A percentile compares a stretch with the other conserved stretches of the same genome.
Evolutionary conservation across 2,888 invertebrate genomes (phyloP).

Genomic region (Pteria penguin): DNA sequence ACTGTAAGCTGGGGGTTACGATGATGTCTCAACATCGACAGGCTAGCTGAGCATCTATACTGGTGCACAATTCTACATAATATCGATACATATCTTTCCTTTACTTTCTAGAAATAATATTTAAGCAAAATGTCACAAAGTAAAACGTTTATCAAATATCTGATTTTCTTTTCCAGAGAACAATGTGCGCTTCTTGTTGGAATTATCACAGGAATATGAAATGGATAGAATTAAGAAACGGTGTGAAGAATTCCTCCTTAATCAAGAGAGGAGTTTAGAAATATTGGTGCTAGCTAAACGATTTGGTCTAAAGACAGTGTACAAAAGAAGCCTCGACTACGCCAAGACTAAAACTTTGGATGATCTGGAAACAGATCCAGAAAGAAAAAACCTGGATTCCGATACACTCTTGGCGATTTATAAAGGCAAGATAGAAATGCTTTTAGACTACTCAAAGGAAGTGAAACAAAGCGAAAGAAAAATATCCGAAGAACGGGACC

Average conservation of each 20-base stretch:
- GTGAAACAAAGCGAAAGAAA: constrained; percentile 54
- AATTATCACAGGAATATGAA: constrained; percentile 80
- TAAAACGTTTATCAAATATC: too few species aligned
- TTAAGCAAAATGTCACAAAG: too few species aligned
- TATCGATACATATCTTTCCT: too few species aligned
- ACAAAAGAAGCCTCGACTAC: constrained; percentile 65
- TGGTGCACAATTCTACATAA: too few species aligned
- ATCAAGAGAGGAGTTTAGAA: constrained; percentile 67
- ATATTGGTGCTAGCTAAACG: constrained; percentile 69
- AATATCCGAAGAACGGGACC: constrained; percentile 46
- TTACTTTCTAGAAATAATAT: too few species aligned
- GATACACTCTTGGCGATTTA: constrained; percentile 68
- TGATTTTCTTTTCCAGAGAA: constrained; percentile 72
- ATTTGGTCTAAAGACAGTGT: constrained; percentile 61
- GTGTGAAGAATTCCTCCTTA: constrained; percentile 79
- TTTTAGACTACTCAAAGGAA: constrained; percentile 58
- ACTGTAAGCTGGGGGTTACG: too few species aligned
- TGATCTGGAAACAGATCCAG: constrained; percentile 68
- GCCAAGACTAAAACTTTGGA: constrained; percentile 65
- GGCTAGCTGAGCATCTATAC: too few species aligned
- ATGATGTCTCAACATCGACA: too few species aligned
- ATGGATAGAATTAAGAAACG: constrained; percentile 78
- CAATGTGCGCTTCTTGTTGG: constrained; percentile 79
- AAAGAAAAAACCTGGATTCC: constrained; percentile 57
- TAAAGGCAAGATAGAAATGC: constrained; percentile 58